phyloP scores from a whole-genome alignment of 2,113 vertebrate genomes.

The Suricata suricatta region DNA sequence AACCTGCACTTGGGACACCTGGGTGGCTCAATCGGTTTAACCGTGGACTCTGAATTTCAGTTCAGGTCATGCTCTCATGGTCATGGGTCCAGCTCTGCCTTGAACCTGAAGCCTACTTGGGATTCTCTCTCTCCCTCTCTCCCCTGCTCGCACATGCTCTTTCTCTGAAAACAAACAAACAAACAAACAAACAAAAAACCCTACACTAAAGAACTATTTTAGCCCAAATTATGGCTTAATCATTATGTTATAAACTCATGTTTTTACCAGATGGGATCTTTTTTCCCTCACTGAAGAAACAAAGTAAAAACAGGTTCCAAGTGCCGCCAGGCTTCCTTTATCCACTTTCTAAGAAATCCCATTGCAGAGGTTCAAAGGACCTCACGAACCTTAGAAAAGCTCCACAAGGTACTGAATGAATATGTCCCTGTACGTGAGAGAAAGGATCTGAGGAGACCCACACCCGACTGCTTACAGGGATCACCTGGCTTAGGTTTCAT shows the following conservation, averaged over 20 bases:
- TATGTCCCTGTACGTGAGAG: rapidly evolving
- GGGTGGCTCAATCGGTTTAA: no score
- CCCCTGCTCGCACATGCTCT: no score
- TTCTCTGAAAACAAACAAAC: no score
- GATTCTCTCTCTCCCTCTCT: no score
- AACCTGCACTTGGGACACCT: background rate
- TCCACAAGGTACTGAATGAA: background rate
- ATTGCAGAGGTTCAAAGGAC: background rate
- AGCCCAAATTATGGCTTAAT: background rate
- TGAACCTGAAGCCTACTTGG: no score
- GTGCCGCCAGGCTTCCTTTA: background rate
- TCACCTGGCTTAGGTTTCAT: background rate
- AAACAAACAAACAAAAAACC: background rate
- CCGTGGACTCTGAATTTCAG: no score
- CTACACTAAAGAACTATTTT: background rate
- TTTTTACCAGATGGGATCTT: background rate
- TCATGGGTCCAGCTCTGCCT: no score
- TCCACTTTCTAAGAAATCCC: background rate
- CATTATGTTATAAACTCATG: background rate
- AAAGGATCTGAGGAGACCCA: background rate
- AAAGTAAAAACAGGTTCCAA: background rate
- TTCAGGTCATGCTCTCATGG: no score
- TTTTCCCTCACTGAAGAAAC: background rate
- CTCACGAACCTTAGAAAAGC: background rate
- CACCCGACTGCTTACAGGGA: background rate